phyloP scores from a whole-genome alignment of 2,888 invertebrate genomes.

The Zele albiditarsus region DNA sequence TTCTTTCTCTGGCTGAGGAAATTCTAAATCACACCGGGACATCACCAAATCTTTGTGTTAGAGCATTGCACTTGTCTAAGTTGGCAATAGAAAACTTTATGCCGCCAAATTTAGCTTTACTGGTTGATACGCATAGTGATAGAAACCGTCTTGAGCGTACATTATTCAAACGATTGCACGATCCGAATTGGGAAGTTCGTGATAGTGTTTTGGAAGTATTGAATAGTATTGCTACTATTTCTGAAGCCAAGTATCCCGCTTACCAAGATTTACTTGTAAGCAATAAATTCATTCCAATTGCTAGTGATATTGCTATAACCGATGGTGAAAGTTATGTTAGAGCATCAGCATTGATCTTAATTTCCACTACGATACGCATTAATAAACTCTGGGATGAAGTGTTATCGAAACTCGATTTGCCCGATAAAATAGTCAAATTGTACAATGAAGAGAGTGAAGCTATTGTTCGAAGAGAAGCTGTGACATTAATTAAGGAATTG shows the following conservation, averaged over 20 bases:
- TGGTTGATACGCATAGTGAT: slow-evolving; percentile 79
- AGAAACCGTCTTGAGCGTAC: slow-evolving; percentile 80
- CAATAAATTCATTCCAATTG: slow-evolving; percentile 79
- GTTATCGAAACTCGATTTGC: slow-evolving; percentile 76
- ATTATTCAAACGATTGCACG: slow-evolving; percentile 81
- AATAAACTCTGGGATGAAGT: slow-evolving; percentile 80
- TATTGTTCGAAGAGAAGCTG: slow-evolving; percentile 84
- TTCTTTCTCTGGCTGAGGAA: slow-evolving; percentile 75
- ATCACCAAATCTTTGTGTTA: slow-evolving; percentile 77
- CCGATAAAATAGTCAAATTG: slow-evolving; percentile 76
- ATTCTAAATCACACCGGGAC: slow-evolving; percentile 75
- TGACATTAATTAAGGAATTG: slow-evolving; percentile 79
- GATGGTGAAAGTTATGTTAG: slow-evolving; percentile 85
- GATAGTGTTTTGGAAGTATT: slow-evolving; percentile 85
- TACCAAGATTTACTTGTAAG: slow-evolving; percentile 82
- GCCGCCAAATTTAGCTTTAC: slow-evolving; percentile 83
- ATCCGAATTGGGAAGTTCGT: slow-evolving; percentile 85
- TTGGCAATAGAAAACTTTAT: slow-evolving; percentile 83
- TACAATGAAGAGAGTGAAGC: slow-evolving; percentile 83
- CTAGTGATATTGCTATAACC: slow-evolving; percentile 79
- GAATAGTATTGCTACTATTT: slow-evolving; percentile 80
- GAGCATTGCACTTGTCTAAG: slow-evolving; percentile 81
- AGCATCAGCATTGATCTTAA: slow-evolving; percentile 82
- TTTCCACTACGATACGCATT: slow-evolving; percentile 80
- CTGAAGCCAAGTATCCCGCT: slow-evolving; percentile 84